These are phyloP conservation scores for Morelia viridis DNA, from an alignment of 2,797 vertebrate species.

Conservation along the genomic window DNA sequence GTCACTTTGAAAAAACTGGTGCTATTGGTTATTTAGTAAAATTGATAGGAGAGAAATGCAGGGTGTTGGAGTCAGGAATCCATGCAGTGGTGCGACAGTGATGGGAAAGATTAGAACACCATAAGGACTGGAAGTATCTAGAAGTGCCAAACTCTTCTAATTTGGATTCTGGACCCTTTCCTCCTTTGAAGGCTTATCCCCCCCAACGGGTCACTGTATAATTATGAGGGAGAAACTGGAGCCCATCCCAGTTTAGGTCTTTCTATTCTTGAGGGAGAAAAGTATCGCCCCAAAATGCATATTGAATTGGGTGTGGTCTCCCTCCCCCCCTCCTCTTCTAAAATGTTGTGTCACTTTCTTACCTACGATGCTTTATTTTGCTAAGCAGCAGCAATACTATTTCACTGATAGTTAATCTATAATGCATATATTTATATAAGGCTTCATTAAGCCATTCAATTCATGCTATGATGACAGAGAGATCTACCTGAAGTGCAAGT, in stretches of 20 bases:
- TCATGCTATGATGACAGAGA: slow-evolving; percentile 9
- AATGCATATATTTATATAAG: background rate
- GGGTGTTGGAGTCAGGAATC: background rate
- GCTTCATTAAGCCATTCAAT: slow-evolving; percentile 13
- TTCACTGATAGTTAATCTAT: slow-evolving; percentile 18
- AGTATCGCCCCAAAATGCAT: background rate
- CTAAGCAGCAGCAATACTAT: background rate
- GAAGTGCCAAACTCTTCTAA: background rate
- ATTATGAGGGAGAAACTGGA: background rate
- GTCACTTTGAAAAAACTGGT: background rate
- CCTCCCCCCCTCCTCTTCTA: background rate
- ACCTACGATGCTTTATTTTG: background rate
- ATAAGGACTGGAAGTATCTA: background rate
- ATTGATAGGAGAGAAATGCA: background rate
- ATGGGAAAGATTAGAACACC: no score
- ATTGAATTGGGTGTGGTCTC: background rate
- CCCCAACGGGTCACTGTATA: background rate
- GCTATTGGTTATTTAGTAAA: background rate
- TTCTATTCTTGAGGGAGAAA: background rate
- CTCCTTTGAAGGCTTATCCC: background rate
- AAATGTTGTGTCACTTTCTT: background rate
- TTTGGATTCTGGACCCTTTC: background rate
- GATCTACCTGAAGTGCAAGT: background rate
- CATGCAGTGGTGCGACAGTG: background rate
- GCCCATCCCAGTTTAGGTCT: background rate